Evolutionary conservation across 1,140 invertebrate genomes (phyloP).

Genomic region (Ceratitis capitata): DNA sequence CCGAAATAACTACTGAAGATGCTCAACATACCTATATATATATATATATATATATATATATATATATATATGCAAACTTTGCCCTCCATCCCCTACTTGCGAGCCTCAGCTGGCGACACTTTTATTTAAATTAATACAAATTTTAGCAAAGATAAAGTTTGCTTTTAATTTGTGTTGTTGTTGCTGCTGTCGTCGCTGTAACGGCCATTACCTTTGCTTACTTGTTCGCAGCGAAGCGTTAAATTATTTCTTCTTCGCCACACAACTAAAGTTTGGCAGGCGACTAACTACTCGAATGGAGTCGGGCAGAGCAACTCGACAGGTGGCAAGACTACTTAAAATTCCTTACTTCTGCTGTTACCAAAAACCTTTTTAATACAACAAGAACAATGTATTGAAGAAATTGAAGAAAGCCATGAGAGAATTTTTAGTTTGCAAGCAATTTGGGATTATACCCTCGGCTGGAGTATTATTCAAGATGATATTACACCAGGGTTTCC

Average conservation of each 20-base stretch:
- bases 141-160: conserved; percentile 45
- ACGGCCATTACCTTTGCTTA: background rate
- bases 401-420: background rate
- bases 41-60: no score
- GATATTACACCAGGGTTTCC: no score
- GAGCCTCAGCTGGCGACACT: conserved; percentile 44
- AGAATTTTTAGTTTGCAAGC: background rate
- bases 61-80: background rate
- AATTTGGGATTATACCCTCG: no score
- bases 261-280: background rate
- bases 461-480: no score
- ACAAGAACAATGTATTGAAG: background rate
- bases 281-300: background rate
- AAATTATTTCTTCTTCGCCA: conserved; percentile 41
- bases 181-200: background rate
- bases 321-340: background rate
- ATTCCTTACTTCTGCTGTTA: background rate
- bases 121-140: conserved; percentile 46
- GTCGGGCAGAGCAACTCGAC: background rate
- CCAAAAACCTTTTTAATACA: no score
- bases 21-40: no score
- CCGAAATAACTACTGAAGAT: no score
- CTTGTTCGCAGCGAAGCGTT: conserved; percentile 40
- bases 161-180: conserved; percentile 43
- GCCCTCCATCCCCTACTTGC: no score